A percentile compares a stretch with the other conserved stretches of the same genome.
Conservation (phyloP, 2,797 vertebrate genomes). For the Anguilla marmorata region DNA sequence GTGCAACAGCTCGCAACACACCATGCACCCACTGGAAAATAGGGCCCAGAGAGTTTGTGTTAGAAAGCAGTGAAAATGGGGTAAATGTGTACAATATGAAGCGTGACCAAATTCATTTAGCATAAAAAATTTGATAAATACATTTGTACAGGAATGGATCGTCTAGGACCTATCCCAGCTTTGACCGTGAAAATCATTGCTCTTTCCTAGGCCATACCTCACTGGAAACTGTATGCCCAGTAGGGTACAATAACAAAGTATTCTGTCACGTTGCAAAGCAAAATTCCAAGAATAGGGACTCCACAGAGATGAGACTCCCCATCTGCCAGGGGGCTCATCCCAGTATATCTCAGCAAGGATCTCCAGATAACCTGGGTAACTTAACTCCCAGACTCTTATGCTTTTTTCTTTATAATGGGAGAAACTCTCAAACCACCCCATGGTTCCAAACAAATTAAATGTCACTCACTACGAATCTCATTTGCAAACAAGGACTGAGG, state of each 20-base stretch:
- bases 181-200: background rate
- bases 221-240: background rate
- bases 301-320: background rate
- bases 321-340: background rate
- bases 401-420: background rate
- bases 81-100: background rate
- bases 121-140: background rate
- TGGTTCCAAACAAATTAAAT: constrained; percentile 4
- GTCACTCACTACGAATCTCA: background rate
- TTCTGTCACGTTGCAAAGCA: background rate
- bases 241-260: background rate
- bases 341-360: background rate
- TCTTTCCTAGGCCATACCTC: background rate
- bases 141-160: background rate
- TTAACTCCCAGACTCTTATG: background rate
- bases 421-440: background rate
- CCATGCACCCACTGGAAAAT: too few species aligned
- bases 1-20: too few species aligned
- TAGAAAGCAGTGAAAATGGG: background rate
- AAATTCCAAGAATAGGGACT: constrained; percentile 3
- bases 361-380: background rate
- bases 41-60: background rate
- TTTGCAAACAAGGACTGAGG: background rate
- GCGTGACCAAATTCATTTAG: background rate
- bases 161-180: background rate